A percentile compares a stretch with the other conserved stretches of the same genome.
phyloP scores from a whole-genome alignment of 2,797 vertebrate genomes.

The Pogoniulus pusillus region DNA sequence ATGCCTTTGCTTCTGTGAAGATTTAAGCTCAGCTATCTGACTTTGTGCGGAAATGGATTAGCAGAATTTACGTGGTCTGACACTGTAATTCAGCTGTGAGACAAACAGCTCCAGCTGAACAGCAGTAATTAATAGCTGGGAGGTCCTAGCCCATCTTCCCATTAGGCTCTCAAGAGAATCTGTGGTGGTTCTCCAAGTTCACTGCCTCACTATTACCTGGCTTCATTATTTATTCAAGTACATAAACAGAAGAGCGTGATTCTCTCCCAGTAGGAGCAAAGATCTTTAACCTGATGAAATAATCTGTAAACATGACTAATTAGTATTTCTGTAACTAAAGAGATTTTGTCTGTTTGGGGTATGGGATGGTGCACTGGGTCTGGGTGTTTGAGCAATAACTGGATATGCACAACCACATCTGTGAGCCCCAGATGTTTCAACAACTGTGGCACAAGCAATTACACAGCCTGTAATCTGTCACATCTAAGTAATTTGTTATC shows the following conservation, averaged over 20 bases:
- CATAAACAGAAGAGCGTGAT: not conserved
- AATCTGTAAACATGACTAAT: not conserved
- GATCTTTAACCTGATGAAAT: not conserved
- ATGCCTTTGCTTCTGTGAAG: not conserved
- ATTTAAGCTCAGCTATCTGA: not conserved
- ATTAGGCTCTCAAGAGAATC: slow-evolving; percentile 24
- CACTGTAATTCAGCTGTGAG: slow-evolving; percentile 3
- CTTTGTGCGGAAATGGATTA: not conserved
- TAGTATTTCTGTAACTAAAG: not conserved
- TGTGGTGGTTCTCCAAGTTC: not conserved
- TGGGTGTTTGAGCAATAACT: slow-evolving; percentile 28
- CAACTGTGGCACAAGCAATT: slow-evolving; percentile 49
- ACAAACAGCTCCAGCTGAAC: slow-evolving; percentile 20
- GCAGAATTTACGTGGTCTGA: not conserved
- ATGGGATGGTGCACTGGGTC: not conserved
- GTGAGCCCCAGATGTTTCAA: slow-evolving; percentile 53
- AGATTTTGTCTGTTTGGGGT: not conserved
- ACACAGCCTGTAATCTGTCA: slow-evolving; percentile 36
- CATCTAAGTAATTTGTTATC: slow-evolving; percentile 39
- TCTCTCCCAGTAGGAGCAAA: not conserved
- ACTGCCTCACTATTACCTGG: not conserved
- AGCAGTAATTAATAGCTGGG: slow-evolving; percentile 29
- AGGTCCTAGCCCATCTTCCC: slow-evolving; percentile 42
- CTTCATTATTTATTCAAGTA: not conserved
- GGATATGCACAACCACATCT: slow-evolving; percentile 28